These are phyloP conservation scores for Drosophila multiciliata DNA, from an alignment of 2,888 invertebrate genomes.

Conservation along the genomic window DNA sequence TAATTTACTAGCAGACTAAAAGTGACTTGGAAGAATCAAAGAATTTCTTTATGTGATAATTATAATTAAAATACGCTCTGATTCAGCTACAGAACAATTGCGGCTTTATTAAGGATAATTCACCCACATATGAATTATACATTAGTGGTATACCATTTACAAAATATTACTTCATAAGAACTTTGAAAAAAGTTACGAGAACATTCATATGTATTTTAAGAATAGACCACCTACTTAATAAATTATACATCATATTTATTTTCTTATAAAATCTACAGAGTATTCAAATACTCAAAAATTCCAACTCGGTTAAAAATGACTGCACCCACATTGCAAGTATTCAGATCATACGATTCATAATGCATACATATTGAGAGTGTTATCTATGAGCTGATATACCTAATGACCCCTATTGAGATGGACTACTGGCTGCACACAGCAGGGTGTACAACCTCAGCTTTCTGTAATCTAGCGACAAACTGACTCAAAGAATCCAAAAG, in stretches of 20 bases:
- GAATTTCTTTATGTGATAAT: neutral
- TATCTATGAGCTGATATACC: slow-evolving; percentile 42
- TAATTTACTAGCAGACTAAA: neutral
- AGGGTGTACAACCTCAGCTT: slow-evolving; percentile 43
- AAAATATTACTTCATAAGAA: neutral
- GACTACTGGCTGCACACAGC: slow-evolving; percentile 4
- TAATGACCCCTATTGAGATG: slow-evolving; percentile 36
- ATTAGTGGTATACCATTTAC: neutral
- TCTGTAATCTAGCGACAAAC: slow-evolving; percentile 45
- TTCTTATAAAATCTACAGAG: neutral
- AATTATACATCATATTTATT: neutral
- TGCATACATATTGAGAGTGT: slow-evolving; percentile 6
- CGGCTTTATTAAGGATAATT: neutral
- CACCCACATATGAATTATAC: neutral
- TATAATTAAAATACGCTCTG: neutral
- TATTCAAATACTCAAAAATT: neutral
- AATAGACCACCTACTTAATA: neutral
- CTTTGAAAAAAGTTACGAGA: no score
- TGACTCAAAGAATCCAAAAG: neutral
- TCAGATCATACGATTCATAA: slow-evolving; percentile 28
- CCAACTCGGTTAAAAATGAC: neutral
- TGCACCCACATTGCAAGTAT: slow-evolving; percentile 42
- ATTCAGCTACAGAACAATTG: neutral
- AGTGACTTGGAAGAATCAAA: neutral
- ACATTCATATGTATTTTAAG: neutral